Conservation (phyloP, 37 sponge, comb jelly and placozoan genomes). For the Geodia barretti region DNA sequence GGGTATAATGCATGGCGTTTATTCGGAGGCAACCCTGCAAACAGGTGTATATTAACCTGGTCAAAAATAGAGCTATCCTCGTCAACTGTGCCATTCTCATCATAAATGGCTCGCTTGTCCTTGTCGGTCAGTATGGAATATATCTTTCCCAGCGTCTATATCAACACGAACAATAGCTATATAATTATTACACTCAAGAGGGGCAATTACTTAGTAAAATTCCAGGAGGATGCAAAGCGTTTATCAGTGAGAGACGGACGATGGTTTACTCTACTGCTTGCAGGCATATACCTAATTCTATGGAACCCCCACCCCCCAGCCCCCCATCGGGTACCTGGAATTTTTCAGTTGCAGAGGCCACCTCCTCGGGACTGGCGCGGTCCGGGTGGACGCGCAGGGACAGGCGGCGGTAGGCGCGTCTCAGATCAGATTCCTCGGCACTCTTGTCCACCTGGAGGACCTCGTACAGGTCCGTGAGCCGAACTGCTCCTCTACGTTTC, state of each 20-base stretch:
- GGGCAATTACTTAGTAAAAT: too few relatives aligned
- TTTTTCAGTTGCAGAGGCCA: slow-evolving; percentile 73
- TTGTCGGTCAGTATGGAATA: slow-evolving; percentile 67
- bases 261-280: too few relatives aligned
- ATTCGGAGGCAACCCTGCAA: too few relatives aligned
- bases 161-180: too few relatives aligned
- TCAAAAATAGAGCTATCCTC: slow-evolving; percentile 56
- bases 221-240: too few relatives aligned
- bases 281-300: too few relatives aligned
- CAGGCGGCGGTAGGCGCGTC: slow-evolving; percentile 67
- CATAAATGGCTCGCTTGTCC: slow-evolving; percentile 79
- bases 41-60: too few relatives aligned
- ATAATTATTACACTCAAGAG: too few relatives aligned
- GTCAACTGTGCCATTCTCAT: slow-evolving; percentile 77
- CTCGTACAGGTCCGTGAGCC: slow-evolving; percentile 77
- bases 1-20: too few relatives aligned
- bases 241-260: too few relatives aligned
- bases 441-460: slow-evolving; percentile 61
- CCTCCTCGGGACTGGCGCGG: slow-evolving; percentile 60
- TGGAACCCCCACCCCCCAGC: too few relatives aligned
- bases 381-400: slow-evolving; percentile 89
- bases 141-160: slow-evolving; percentile 62
- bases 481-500: slow-evolving; percentile 60
- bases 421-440: slow-evolving; percentile 42
- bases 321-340: too few relatives aligned